Conservation (phyloP, 2,113 vertebrate genomes). For the Anas platyrhynchos region DNA sequence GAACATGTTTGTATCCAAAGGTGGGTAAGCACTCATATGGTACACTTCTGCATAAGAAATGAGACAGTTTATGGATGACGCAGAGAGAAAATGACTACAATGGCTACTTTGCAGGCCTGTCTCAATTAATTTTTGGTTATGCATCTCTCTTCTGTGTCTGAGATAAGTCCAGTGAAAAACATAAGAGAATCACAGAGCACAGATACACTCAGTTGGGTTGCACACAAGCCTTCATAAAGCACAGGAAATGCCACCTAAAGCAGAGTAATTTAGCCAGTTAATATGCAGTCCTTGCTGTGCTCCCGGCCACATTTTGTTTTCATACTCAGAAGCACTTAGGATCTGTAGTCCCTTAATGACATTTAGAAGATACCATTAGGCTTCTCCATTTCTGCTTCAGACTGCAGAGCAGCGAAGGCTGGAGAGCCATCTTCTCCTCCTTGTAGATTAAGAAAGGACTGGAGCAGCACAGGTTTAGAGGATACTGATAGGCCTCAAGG, state of each 20-base stretch:
- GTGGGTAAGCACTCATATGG: constrained; percentile 81
- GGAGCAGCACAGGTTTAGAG: neutral
- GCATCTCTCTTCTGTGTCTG: neutral
- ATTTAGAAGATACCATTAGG: neutral
- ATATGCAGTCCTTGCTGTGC: fast-evolving
- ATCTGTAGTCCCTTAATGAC: neutral
- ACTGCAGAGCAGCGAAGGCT: neutral
- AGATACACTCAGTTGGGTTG: neutral
- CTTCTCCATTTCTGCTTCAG: neutral
- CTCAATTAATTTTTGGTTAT: neutral
- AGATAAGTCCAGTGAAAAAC: neutral
- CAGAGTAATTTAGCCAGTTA: neutral
- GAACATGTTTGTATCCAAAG: constrained; percentile 94
- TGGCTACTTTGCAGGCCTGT: neutral
- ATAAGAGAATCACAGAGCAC: neutral
- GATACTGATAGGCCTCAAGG: too few relatives aligned
- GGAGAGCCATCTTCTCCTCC: neutral
- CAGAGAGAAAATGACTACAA: neutral
- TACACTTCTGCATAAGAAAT: constrained; percentile 76
- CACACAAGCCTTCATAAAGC: neutral
- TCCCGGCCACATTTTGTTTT: neutral
- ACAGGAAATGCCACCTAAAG: neutral
- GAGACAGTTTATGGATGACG: neutral
- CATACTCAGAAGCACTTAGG: neutral
- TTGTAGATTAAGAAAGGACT: fast-evolving